These are phyloP conservation scores for Chironomus riparius DNA, from an alignment of 2,888 invertebrate species.

Conservation along the genomic window DNA sequence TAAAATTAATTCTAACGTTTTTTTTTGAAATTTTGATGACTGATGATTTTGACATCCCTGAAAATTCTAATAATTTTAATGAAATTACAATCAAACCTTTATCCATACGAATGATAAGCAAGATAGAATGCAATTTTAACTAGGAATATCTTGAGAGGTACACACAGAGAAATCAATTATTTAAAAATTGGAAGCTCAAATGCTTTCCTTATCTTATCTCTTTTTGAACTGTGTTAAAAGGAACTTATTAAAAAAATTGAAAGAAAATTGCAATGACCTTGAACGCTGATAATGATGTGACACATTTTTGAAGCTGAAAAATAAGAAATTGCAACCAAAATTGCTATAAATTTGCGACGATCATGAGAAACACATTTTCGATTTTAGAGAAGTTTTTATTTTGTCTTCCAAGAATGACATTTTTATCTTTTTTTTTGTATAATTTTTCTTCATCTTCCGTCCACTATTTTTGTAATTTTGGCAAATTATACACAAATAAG, in stretches of 20 bases:
- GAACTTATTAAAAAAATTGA: background rate
- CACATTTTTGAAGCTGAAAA: constrained; percentile 25
- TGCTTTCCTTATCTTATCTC: background rate
- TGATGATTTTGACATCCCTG: too few relatives aligned
- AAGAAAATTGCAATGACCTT: constrained; percentile 1
- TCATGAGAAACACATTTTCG: constrained; percentile 26
- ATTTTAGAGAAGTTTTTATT: constrained; percentile 12
- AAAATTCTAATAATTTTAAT: too few relatives aligned
- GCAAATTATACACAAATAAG: background rate
- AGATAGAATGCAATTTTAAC: too few relatives aligned
- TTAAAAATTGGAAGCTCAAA: background rate
- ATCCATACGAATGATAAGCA: background rate
- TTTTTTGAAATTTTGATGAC: too few relatives aligned
- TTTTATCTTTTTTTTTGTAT: background rate
- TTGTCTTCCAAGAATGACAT: background rate
- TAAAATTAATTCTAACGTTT: background rate
- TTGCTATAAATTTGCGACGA: background rate
- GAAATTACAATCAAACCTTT: too few relatives aligned
- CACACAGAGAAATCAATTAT: too few relatives aligned
- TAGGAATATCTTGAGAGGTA: too few relatives aligned
- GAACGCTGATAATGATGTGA: constrained; percentile 16
- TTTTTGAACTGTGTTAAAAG: background rate
- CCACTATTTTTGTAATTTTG: background rate
- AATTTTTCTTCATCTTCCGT: background rate
- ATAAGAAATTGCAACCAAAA: background rate